Conservation (phyloP, 2,888 invertebrate species). For the Pyrrhosoma nymphula region DNA sequence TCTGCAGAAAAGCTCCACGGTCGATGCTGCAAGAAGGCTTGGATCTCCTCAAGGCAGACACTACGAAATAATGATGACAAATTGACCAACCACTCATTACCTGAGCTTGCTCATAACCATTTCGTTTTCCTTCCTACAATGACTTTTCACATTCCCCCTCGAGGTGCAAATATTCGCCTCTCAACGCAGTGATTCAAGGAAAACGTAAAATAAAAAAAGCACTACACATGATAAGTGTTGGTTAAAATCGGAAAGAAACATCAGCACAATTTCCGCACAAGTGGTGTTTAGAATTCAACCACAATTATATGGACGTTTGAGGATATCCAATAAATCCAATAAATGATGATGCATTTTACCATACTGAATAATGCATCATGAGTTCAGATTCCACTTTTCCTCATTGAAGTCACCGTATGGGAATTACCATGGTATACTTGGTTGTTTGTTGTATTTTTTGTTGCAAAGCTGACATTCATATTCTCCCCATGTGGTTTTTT, state of each 20-base stretch:
- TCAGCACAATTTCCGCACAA: not conserved
- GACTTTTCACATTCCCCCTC: not conserved
- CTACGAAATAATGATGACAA: no score
- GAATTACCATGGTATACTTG: not conserved
- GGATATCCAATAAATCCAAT: not conserved
- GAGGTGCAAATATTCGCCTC: not conserved
- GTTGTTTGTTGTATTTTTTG: not conserved
- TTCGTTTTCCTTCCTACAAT: not conserved
- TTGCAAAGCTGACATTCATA: not conserved
- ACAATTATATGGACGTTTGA: not conserved
- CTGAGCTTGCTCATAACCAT: not conserved
- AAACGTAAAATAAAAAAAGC: not conserved
- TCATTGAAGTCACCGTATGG: not conserved
- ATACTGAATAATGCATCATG: not conserved
- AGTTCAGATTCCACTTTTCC: not conserved
- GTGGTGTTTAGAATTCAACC: not conserved
- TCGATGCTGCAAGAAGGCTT: no score
- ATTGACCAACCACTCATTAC: not conserved
- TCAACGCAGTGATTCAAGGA: not conserved
- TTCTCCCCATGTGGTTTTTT: not conserved
- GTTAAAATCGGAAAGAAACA: not conserved
- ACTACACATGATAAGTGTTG: not conserved
- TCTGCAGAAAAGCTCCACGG: no score
- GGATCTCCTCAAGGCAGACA: no score
- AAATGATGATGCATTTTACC: conserved; percentile 21